Base-by-base conservation (phyloP, 35 echinoderm and acorn worm species). In the Patiria miniata region DNA sequence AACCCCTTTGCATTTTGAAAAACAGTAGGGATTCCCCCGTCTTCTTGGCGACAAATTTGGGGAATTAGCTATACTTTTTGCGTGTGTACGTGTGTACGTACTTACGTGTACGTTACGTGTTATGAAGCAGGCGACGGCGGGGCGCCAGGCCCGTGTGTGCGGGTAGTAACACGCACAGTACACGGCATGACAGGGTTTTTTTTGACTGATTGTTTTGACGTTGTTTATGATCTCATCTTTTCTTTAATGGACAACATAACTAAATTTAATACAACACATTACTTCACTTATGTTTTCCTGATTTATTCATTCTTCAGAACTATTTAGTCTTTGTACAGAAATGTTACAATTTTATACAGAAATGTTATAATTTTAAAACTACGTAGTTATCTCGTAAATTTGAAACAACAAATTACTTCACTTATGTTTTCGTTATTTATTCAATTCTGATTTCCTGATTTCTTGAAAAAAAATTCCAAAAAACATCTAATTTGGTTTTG, bases 11-110 rank as follows among this genome's bases (percentile, higher is more conserved):
- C 16, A 57, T 57, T 57, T 18, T 57, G 1, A 22, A 57, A 1
- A 57, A 57, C 54, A 57, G 54, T 57, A 57, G 54, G 54, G 54
- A 57, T 57, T 57, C 54, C 54, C 54, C 54, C 54, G 54, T 57
- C 54, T 57, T 22, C 54, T 57, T 22, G 7, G 54, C 7, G 23
- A 57, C 54, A 57, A 57, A 57, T 57, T n/a, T 57, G 1, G 54
- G 54, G 54, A 57, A 57, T 57, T 57, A 57, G 15, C 54, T 57
- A 57, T 57, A 57, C 54, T 57, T 57, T 57, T 15, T 57, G 54
- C 54, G 54, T 57, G 54, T 22, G 54, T 7, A 22, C 15, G 23
- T 57, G 54, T 15, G 54, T 15, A 57, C 23, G 54, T 57, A 18
- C n/a, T 57, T 57, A 57, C 54, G 23, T 57, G 54, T 57, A 57